Evolutionary conservation across 2,797 vertebrate genomes (phyloP).

Genomic region (Thripadectes ignobilis): DNA sequence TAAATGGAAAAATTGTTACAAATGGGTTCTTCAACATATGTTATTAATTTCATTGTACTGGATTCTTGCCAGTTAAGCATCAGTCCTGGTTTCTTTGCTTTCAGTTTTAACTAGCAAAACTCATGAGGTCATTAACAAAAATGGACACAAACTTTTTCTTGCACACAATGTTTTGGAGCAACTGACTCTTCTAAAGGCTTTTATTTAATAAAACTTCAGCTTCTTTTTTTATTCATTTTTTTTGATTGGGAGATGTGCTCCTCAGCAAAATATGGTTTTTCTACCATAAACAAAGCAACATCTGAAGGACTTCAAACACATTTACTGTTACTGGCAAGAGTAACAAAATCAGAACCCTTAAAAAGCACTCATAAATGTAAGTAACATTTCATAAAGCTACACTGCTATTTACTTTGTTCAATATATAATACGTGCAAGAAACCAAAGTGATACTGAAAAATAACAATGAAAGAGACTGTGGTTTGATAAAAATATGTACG

Average conservation of each 20-base stretch:
- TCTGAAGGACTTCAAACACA: conserved; percentile 62
- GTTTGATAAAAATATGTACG: conserved; percentile 37
- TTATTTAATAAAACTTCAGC: conserved; percentile 63
- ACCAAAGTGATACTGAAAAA: conserved; percentile 12
- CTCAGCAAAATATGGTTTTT: conserved; percentile 61
- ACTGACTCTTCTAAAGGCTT: conserved; percentile 65
- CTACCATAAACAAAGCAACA: conserved; percentile 52
- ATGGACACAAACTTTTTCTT: conserved; percentile 70
- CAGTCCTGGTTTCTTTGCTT: conserved; percentile 79
- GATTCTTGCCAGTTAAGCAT: conserved; percentile 79
- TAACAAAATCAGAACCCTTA: conserved; percentile 45
- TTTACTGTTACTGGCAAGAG: conserved; percentile 54
- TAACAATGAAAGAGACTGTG: conserved; percentile 21
- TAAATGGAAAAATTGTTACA: conserved; percentile 80
- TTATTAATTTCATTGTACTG: conserved; percentile 82
- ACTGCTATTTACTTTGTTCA: conserved; percentile 19
- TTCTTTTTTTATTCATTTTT: neutral
- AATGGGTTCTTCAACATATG: conserved; percentile 83
- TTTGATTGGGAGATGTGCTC: conserved; percentile 55
- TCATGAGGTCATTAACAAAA: conserved; percentile 80
- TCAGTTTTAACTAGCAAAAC: conserved; percentile 81
- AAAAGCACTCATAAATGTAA: conserved; percentile 51
- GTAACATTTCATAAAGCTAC: conserved; percentile 52
- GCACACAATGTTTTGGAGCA: conserved; percentile 65
- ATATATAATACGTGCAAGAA: neutral